Evolutionary conservation across 2,888 invertebrate genomes (phyloP).

Genomic region (Acanthosoma haemorrhoidale): DNA sequence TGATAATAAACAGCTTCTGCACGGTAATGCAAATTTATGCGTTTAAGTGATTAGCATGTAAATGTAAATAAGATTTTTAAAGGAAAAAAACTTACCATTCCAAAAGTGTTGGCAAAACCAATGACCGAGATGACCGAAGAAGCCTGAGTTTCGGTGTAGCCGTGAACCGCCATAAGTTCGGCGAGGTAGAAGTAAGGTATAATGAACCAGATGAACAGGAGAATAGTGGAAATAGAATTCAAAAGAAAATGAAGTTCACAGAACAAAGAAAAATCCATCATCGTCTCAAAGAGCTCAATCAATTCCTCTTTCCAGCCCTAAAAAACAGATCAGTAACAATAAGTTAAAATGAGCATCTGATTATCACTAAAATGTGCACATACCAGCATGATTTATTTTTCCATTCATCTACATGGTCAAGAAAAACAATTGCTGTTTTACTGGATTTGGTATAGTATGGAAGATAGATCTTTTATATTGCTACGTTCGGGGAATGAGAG

Average conservation of each 20-base stretch:
- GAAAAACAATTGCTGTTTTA: no score
- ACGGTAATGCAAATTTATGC: no score
- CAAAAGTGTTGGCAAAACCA: slow-evolving; percentile 83
- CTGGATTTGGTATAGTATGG: no score
- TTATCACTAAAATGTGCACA: no score
- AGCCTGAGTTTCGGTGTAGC: slow-evolving; percentile 65
- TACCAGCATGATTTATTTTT: no score
- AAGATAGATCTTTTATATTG: no score
- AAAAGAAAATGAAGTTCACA: slow-evolving; percentile 70
- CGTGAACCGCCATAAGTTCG: slow-evolving; percentile 69
- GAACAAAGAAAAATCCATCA: slow-evolving; percentile 75
- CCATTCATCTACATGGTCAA: no score
- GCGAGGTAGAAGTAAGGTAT: slow-evolving; percentile 92
- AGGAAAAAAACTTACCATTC: slow-evolving; percentile 60
- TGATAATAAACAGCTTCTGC: no score
- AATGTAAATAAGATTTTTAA: background rate
- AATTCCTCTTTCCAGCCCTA: slow-evolving; percentile 70
- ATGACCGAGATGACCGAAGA: slow-evolving; percentile 79
- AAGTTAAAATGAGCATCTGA: no score
- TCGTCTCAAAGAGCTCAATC: slow-evolving; percentile 60
- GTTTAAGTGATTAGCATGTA: no score
- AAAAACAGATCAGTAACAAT: no score
- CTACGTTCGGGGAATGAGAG: no score
- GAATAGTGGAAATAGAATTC: slow-evolving; percentile 77
- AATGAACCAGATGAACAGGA: slow-evolving; percentile 89